These are phyloP conservation scores for Anniella stebbinsi DNA, from an alignment of 2,797 vertebrate genomes.

Conservation along the genomic window DNA sequence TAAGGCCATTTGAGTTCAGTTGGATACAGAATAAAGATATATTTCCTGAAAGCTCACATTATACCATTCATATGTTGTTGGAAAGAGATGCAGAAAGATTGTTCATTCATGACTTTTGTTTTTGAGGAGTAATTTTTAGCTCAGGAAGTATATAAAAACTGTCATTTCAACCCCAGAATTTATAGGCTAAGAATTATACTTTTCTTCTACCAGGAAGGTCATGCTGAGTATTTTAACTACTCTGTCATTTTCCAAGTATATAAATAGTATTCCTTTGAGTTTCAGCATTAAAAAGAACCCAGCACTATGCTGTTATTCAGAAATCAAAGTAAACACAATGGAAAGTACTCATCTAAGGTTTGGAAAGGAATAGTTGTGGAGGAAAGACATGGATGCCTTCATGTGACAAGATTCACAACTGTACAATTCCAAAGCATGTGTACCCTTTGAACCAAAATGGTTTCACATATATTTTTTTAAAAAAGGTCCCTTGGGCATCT, in stretches of 20 bases:
- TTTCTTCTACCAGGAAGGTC: not conserved
- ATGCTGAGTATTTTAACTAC: constrained; percentile 15
- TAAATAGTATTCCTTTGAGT: not conserved
- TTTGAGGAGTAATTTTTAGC: not conserved
- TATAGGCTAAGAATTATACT: constrained; percentile 5
- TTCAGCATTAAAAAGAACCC: not conserved
- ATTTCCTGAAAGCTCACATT: not conserved
- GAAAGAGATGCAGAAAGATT: not conserved
- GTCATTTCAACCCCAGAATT: not conserved
- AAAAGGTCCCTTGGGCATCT: not conserved
- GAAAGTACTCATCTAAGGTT: not conserved
- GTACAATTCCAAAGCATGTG: not conserved
- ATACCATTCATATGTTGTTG: constrained; percentile 13
- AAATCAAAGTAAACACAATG: not conserved
- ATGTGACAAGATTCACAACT: not conserved
- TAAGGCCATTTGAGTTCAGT: too few species aligned
- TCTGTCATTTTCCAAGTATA: constrained; percentile 21
- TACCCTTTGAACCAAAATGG: not conserved
- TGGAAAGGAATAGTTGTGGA: not conserved
- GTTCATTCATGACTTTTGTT: not conserved
- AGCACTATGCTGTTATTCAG: not conserved
- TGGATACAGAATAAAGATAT: too few species aligned
- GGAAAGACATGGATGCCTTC: not conserved
- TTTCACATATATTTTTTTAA: not conserved
- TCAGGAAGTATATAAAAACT: constrained; percentile 20